A percentile compares a stretch with the other conserved stretches of the same genome.
Conservation (phyloP, 1,140 invertebrate genomes). For the Papilio aristodemus region DNA sequence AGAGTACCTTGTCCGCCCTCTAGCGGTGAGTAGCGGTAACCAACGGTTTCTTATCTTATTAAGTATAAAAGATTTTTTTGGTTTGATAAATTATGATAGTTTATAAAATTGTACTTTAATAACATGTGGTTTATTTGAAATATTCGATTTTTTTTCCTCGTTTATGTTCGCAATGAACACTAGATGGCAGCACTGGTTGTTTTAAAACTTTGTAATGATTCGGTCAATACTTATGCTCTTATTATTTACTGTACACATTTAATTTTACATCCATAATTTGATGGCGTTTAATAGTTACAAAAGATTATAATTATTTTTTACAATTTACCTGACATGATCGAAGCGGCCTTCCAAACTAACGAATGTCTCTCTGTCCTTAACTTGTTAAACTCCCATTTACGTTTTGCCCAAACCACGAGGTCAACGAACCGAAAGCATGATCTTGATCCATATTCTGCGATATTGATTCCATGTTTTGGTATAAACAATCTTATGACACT, state of each 20-base stretch:
- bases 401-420: constrained; percentile 18
- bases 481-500: not conserved
- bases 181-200: constrained; percentile 4
- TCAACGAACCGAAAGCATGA: constrained; percentile 11
- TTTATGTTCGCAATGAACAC: not conserved
- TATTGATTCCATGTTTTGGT: not conserved
- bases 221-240: not conserved
- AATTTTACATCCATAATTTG: not conserved
- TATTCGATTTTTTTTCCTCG: too few species aligned
- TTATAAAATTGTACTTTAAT: not conserved
- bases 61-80: not conserved
- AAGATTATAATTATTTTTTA: too few species aligned
- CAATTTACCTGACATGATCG: too few species aligned
- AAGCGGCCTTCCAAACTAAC: too few species aligned
- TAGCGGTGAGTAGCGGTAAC: constrained; percentile 40
- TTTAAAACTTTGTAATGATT: not conserved
- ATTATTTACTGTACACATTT: not conserved
- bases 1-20: constrained; percentile 39
- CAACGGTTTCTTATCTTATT: too few species aligned
- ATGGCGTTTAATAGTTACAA: not conserved
- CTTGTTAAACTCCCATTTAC: constrained; percentile 9
- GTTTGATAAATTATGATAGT: not conserved
- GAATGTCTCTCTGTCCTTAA: too few species aligned
- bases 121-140: not conserved
- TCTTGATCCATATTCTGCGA: constrained; percentile 17